Conservation (phyloP, 1,140 invertebrate species). For the Drosophila truncata region DNA sequence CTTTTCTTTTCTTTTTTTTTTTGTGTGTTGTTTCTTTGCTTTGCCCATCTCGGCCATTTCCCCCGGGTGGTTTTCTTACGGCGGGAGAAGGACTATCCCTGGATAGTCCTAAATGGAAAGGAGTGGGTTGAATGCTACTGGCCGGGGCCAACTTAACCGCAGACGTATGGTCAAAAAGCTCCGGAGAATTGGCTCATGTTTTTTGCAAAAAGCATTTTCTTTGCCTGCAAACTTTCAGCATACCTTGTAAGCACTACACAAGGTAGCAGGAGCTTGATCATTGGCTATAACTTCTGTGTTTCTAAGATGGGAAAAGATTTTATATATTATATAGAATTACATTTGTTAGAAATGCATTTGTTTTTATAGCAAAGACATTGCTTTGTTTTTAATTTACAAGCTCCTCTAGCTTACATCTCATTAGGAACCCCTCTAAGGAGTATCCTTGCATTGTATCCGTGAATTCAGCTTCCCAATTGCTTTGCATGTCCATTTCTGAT, state of each 20-base stretch:
- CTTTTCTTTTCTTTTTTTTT: slow-evolving; percentile 23
- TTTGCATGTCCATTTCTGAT: slow-evolving; percentile 59
- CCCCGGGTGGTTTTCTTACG: slow-evolving; percentile 44
- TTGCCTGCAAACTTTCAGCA: slow-evolving; percentile 48
- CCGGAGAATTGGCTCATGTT: slow-evolving; percentile 78
- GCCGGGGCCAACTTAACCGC: slow-evolving; percentile 70
- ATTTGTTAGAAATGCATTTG: not conserved
- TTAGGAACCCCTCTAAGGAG: slow-evolving; percentile 10
- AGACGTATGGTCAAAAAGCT: slow-evolving; percentile 79
- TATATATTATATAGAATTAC: too few species aligned
- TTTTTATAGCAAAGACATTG: too few species aligned
- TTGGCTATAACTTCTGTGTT: too few species aligned
- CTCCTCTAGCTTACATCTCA: too few species aligned
- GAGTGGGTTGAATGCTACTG: slow-evolving; percentile 40
- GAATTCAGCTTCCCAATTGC: not conserved
- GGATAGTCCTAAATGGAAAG: slow-evolving; percentile 6
- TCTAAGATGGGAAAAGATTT: too few species aligned
- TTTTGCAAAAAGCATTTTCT: slow-evolving; percentile 60
- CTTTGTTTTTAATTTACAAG: not conserved
- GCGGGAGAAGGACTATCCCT: not conserved
- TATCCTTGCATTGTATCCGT: slow-evolving; percentile 1
- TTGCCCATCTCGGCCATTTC: slow-evolving; percentile 17
- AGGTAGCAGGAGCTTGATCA: slow-evolving; percentile 10
- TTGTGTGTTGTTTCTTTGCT: not conserved
- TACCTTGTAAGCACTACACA: slow-evolving; percentile 21